Base-by-base conservation (phyloP, 64 coral and sea anemone species). In the Pocillopora verrucosa region DNA sequence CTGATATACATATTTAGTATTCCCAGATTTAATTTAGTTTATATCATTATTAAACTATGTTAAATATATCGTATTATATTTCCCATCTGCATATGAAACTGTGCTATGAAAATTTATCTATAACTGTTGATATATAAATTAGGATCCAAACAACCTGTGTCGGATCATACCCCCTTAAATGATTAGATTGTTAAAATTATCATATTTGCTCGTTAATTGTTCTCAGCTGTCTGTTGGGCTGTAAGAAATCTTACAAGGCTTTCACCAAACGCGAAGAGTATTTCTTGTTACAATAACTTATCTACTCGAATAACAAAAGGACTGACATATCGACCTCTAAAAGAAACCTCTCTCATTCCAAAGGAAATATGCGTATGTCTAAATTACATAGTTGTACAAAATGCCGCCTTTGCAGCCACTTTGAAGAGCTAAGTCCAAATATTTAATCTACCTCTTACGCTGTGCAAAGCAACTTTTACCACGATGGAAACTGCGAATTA, bases 101-200 rank as follows among this genome's bases (percentile, higher is more conserved):
- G 20, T 56, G 77, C 77, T 30, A 30, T 30, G 30, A 75, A 60
- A 60, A 60, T 60, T 79, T 79, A 59, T 30, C 30, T 13, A 25
- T 22, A 79, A 79, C 20, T 79, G 38, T 60, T 25, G 22, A 79
- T 79, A 60, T 56, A 77, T 57, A 60, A 70, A n/a, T 70, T 25
- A 70, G 9, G 57, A 79, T 13, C 77, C 77, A 79, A 20, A 56
- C 57, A 25, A 34, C 11, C 77, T 4, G n/a, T 79, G 57, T 34
- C 30, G 77, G 38, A 60, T 77, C 75, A n/a, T 70, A 70, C 67
- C 67, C n/a, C 20, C 25, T 19, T 70, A 70, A 70, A 24, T 70
- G 67, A 70, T 63, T 17, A 63, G 61, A 63, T 51, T 51, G 41
- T 51, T 51, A 51, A 51, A 51, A 51, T 51, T 51, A 63, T 25